Evolutionary conservation across 2,888 invertebrate genomes (phyloP).

Genomic region (Halictus ligatus): DNA sequence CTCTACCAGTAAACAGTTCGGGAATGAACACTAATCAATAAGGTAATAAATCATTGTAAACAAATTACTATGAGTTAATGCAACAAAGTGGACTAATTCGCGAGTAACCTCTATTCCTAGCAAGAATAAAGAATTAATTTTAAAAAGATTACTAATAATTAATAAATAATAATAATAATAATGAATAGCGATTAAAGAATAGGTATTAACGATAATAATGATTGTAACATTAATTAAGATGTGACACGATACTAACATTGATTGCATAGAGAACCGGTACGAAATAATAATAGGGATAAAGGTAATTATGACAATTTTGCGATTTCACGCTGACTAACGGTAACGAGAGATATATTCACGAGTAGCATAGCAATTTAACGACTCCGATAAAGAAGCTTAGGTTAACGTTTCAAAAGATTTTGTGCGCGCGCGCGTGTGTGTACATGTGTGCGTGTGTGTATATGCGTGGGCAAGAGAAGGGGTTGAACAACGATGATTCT

Average conservation of each 20-base stretch:
- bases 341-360: constrained; percentile 49
- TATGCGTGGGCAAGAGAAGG: background rate
- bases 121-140: constrained; percentile 63
- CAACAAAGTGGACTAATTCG: constrained; percentile 65
- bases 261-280: constrained; percentile 38
- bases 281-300: constrained; percentile 45
- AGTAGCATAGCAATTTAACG: constrained; percentile 54
- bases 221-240: constrained; percentile 47
- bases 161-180: constrained; percentile 41
- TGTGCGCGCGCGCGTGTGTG: background rate
- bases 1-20: constrained; percentile 40
- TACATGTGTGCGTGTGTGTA: background rate
- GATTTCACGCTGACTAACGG: constrained; percentile 53
- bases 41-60: constrained; percentile 52
- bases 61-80: constrained; percentile 52
- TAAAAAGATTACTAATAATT: constrained; percentile 44
- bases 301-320: constrained; percentile 49
- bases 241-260: constrained; percentile 42
- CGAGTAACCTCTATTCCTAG: constrained; percentile 70
- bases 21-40: constrained; percentile 46
- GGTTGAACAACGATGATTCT: constrained; percentile 16
- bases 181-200: constrained; percentile 46
- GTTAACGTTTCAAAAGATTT: constrained; percentile 32
- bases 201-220: constrained; percentile 60
- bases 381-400: constrained; percentile 42